Evolutionary conservation across 2,113 vertebrate species (phyloP).

Genomic region (Stictonetta naevosa): DNA sequence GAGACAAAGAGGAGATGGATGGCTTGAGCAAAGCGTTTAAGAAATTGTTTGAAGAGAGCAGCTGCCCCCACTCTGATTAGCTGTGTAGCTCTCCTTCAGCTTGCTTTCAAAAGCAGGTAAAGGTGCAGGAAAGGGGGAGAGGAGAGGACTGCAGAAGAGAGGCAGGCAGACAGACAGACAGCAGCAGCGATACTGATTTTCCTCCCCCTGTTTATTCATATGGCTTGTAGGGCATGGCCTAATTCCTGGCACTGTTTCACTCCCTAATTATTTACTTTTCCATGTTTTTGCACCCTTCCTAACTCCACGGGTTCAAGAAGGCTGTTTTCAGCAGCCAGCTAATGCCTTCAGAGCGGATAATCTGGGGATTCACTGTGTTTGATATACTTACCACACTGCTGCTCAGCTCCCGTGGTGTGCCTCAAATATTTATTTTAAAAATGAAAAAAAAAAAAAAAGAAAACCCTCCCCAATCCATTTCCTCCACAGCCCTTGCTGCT

Average conservation of each 20-base stretch:
- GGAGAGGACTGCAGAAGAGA: neutral
- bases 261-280: constrained; percentile 6
- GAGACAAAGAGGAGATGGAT: constrained; percentile 13
- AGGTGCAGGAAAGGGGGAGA: neutral
- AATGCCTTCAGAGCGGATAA: constrained; percentile 28
- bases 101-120: constrained; percentile 40
- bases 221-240: neutral
- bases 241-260: neutral
- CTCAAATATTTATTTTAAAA: constrained; percentile 50
- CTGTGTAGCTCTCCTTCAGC: neutral
- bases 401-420: neutral
- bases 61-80: constrained; percentile 51
- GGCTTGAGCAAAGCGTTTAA: neutral
- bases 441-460: neutral
- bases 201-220: neutral
- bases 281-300: neutral
- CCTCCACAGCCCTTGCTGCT: neutral
- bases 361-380: constrained; percentile 51
- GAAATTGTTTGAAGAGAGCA: constrained; percentile 34
- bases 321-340: neutral
- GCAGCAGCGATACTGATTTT: neutral
- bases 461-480: neutral
- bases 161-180: neutral
- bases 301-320: constrained; percentile 22
- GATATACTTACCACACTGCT: constrained; percentile 20